Base-by-base conservation (phyloP, 2,797 vertebrate species). In the Tauraco hartlaubi region DNA sequence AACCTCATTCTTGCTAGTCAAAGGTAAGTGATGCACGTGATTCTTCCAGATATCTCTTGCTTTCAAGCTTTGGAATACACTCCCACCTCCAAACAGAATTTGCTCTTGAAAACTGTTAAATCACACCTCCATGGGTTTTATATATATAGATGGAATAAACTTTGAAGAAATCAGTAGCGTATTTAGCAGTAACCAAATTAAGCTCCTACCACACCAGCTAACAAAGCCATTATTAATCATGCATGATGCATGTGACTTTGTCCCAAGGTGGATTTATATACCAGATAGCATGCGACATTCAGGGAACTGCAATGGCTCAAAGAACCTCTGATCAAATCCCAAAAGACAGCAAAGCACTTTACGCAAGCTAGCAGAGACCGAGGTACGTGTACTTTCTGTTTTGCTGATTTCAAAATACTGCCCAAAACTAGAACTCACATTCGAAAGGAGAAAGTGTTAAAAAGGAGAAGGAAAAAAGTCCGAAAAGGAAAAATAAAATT, bases 151-250 rank as follows among this genome's bases (percentile, higher is more conserved):
- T 33, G 25, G 63, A 91, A 92, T 51, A 88, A 87, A 89, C 29
- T 71, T 35, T 54, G 46, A 77, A 95, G 61, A 93, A 96, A 76
- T 35, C n/a, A 61, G 54, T 8, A 73, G 54, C 29, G 22, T 76
- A 61, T 85, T 85, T 68, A 93, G 84, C 75, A 91, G 87, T 75
- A 90, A 84, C 71, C 87, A 93, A 90, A 94, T 85, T 94, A 94
- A 93, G 91, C 75, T 94, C 55, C 72, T 72, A 90, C 35, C 54
- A 64, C 62, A 78, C 12, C 46, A 88, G 82, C 79, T 93, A 94
- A 94, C 82, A 97, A 96, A 94, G 91, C 66, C 88, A 76, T 75
- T 94, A 88, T 84, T 88, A 92, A 86, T 88, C 83, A 92, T 73
- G 88, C 92, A 67, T 22, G 55, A 83, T 62, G 62, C 92, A 94